Conservation (phyloP, 1,140 invertebrate species). For the Cheumatopsyche charites region DNA sequence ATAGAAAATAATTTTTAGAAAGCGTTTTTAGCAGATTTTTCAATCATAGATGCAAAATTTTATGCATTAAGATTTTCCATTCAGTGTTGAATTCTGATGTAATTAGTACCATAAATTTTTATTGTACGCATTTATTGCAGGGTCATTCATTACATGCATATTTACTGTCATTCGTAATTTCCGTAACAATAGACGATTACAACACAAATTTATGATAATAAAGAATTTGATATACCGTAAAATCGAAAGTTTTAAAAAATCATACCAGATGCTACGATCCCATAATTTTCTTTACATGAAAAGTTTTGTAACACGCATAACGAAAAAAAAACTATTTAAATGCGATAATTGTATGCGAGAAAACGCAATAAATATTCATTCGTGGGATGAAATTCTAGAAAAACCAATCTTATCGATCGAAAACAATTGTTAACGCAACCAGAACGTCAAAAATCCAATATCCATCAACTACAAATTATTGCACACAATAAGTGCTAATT, state of each 20-base stretch:
- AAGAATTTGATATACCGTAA: background rate
- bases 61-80: too few relatives aligned
- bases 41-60: too few relatives aligned
- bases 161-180: slow-evolving; percentile 3
- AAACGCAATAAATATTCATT: background rate
- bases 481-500: too few relatives aligned
- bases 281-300: background rate
- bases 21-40: too few relatives aligned
- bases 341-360: background rate
- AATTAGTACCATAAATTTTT: too few relatives aligned
- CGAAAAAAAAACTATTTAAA: background rate
- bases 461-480: too few relatives aligned
- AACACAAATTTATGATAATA: background rate
- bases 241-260: slow-evolving; percentile 13
- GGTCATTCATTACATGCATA: background rate
- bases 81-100: too few relatives aligned
- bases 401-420: too few relatives aligned
- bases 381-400: slow-evolving; percentile 6
- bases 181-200: slow-evolving; percentile 7
- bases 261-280: background rate
- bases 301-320: background rate
- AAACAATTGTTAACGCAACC: background rate
- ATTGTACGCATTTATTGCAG: background rate
- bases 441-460: background rate
- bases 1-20: too few relatives aligned